These are phyloP conservation scores for Apoda limacodes DNA, from an alignment of 2,888 invertebrate species.

Conservation along the genomic window DNA sequence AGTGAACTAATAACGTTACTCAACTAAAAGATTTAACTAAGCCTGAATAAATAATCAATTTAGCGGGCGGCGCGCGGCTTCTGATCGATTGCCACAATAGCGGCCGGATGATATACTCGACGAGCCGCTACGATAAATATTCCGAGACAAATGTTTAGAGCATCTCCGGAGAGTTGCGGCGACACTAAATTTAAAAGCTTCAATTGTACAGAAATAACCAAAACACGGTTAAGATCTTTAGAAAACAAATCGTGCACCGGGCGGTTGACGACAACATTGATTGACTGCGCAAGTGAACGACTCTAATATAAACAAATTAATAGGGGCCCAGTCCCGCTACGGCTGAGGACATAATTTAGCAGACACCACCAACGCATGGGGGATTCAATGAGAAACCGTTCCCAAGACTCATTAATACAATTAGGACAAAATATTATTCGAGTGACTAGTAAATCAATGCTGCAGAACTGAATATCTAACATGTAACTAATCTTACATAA, in stretches of 20 bases:
- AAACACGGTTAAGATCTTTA: conserved; percentile 68
- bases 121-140: conserved; percentile 64
- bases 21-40: conserved; percentile 57
- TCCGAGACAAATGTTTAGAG: conserved; percentile 64
- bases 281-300: conserved; percentile 67
- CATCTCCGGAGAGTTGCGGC: conserved; percentile 65
- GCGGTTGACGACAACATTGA: conserved; percentile 64
- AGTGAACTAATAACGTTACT: conserved; percentile 56
- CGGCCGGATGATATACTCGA: conserved; percentile 63
- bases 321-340: conserved; percentile 44
- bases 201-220: conserved; percentile 69
- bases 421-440: conserved; percentile 42
- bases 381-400: conserved; percentile 34
- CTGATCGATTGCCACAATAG: conserved; percentile 67
- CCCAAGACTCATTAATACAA: conserved; percentile 38
- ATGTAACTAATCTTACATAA: no score
- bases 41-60: conserved; percentile 66
- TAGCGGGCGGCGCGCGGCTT: conserved; percentile 51
- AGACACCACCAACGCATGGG: conserved; percentile 10
- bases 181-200: conserved; percentile 69
- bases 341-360: conserved; percentile 38
- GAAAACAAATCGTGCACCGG: conserved; percentile 68
- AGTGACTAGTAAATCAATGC: conserved; percentile 44
- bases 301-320: conserved; percentile 70
- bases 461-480: conserved; percentile 29